Conservation (phyloP, 2,113 vertebrate species). For the Prionailurus bengalensis region DNA sequence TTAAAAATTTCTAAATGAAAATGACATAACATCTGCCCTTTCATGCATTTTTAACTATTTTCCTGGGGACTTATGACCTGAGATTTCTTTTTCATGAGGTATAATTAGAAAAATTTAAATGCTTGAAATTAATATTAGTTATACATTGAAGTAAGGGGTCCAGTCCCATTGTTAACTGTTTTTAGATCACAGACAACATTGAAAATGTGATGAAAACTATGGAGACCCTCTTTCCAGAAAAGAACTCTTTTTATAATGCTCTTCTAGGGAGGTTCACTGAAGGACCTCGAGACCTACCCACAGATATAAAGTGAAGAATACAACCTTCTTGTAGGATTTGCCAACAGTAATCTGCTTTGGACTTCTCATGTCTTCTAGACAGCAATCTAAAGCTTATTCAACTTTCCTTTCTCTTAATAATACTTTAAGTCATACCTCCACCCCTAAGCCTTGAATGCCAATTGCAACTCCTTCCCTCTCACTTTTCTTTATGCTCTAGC, state of each 20-base stretch:
- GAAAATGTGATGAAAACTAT: constrained; percentile 45
- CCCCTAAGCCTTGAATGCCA: neutral
- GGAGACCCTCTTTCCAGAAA: neutral
- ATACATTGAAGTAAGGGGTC: neutral
- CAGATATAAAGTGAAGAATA: neutral
- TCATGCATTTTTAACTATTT: constrained; percentile 53
- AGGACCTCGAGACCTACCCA: neutral
- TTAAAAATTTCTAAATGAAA: neutral
- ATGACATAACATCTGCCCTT: constrained; percentile 8
- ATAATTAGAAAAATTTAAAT: constrained; percentile 70
- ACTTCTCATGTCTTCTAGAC: neutral
- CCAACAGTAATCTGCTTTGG: neutral
- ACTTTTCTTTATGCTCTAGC: neutral
- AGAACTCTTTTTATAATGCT: neutral
- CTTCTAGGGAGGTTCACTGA: constrained; percentile 9
- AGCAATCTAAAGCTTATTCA: neutral
- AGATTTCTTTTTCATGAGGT: neutral
- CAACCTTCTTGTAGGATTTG: neutral
- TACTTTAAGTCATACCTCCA: neutral
- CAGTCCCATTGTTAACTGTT: neutral
- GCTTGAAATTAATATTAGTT: constrained; percentile 57
- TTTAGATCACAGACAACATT: neutral
- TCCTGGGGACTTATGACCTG: neutral
- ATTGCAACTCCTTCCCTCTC: neutral
- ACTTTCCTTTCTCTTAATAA: neutral